Conservation (phyloP, 2,113 vertebrate genomes). For the Lota lota region DNA sequence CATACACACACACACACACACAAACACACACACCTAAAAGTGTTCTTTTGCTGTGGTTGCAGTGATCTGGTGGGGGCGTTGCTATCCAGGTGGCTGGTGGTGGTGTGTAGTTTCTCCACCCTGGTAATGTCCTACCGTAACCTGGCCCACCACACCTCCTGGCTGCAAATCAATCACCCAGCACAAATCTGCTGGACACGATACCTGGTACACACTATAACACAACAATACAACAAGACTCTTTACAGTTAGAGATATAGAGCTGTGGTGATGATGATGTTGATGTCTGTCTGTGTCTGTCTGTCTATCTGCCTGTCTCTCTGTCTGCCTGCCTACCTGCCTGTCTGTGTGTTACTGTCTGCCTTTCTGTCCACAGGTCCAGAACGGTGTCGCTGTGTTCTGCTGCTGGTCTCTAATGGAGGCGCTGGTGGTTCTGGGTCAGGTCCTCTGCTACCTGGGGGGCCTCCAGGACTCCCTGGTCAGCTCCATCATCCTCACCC, state of each 20-base stretch:
- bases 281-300: no score
- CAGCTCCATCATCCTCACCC: slow-evolving; percentile 52
- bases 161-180: slow-evolving; percentile 51
- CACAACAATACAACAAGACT: neutral
- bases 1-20: neutral
- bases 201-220: slow-evolving; percentile 49
- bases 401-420: slow-evolving; percentile 58
- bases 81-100: slow-evolving; percentile 28
- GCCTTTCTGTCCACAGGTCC: slow-evolving; percentile 40
- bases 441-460: slow-evolving; percentile 44
- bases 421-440: slow-evolving; percentile 42
- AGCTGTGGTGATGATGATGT: no score
- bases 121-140: slow-evolving; percentile 60
- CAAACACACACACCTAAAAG: neutral
- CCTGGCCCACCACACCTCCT: slow-evolving; percentile 39
- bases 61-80: slow-evolving; percentile 41
- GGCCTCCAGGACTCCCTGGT: slow-evolving; percentile 38
- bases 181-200: slow-evolving; percentile 43
- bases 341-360: neutral
- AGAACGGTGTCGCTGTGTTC: slow-evolving; percentile 64
- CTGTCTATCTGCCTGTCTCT: no score
- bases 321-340: neutral
- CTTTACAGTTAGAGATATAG: neutral
- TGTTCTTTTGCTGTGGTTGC: neutral
- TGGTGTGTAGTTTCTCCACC: slow-evolving; percentile 49